These are phyloP conservation scores for Achatina immaculata DNA, from an alignment of 1,140 invertebrate species.

Conservation along the genomic window DNA sequence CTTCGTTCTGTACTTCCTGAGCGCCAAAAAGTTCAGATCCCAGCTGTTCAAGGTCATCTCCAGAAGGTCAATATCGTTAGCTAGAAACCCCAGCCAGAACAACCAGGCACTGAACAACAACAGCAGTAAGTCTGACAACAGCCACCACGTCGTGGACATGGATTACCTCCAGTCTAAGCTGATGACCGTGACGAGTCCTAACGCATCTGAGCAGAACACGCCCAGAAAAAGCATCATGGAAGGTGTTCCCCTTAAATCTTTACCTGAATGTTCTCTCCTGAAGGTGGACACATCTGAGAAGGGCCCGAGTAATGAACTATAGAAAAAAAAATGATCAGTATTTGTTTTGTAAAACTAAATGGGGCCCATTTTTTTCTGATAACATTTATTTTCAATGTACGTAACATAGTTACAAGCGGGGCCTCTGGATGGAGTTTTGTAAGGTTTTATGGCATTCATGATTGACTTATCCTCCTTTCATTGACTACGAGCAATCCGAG, in stretches of 20 bases:
- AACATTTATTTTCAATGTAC: no score
- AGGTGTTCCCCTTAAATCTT: neutral
- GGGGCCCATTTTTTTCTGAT: no score
- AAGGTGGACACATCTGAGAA: no score
- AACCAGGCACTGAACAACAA: neutral
- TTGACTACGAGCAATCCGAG: no score
- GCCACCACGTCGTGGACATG: neutral
- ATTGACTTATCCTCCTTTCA: no score
- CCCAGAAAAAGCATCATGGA: neutral
- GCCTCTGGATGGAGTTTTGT: no score
- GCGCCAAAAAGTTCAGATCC: slow-evolving; percentile 39
- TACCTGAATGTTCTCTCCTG: neutral
- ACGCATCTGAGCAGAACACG: neutral
- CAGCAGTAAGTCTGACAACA: neutral
- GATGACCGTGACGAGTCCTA: neutral
- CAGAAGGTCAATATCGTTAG: neutral
- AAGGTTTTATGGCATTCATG: no score
- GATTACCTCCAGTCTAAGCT: neutral
- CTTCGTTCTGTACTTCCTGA: slow-evolving; percentile 47
- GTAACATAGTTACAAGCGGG: no score
- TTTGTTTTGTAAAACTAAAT: no score
- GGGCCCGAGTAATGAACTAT: no score
- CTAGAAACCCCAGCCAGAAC: neutral
- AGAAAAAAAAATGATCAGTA: no score
- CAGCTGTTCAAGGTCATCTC: slow-evolving; percentile 9